Evolutionary conservation across 2,797 vertebrate species (phyloP).

Genomic region (Notoglanidium macrostoma): DNA sequence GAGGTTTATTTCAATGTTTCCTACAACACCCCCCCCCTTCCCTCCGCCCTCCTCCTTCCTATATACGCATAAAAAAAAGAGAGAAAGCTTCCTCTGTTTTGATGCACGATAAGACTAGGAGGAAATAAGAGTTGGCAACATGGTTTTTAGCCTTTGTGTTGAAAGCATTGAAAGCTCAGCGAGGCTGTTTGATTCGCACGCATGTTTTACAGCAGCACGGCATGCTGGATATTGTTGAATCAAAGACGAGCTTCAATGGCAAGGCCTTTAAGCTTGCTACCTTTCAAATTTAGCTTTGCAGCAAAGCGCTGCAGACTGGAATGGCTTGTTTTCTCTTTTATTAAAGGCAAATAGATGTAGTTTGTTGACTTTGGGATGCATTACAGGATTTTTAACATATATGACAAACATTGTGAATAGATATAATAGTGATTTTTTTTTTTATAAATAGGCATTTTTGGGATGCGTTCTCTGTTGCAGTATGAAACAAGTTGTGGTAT

Average conservation of each 20-base stretch:
- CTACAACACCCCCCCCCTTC: too few relatives aligned
- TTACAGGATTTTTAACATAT: background rate
- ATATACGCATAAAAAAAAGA: background rate
- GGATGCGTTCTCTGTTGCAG: background rate
- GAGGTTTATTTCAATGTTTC: constrained; percentile 54
- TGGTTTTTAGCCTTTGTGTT: constrained; percentile 50
- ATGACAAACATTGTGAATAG: too few relatives aligned
- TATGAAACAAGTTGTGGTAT: background rate
- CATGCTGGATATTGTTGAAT: constrained; percentile 39
- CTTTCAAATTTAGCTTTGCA: constrained; percentile 29
- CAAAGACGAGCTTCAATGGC: constrained; percentile 25
- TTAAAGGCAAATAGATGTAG: background rate
- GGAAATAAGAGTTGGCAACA: constrained; percentile 43
- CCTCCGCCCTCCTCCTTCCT: background rate
- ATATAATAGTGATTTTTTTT: background rate
- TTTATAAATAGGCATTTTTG: background rate
- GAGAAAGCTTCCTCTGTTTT: constrained; percentile 24
- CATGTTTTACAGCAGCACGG: constrained; percentile 14
- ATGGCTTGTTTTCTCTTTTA: background rate
- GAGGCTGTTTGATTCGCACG: constrained; percentile 48
- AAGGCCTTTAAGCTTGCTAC: constrained; percentile 14
- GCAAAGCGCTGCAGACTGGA: background rate
- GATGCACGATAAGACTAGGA: constrained; percentile 42
- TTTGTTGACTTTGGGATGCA: background rate
- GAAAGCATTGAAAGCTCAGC: constrained; percentile 55